Base-by-base conservation (phyloP, 2,888 invertebrate species). In the Lochmaea capreae region DNA sequence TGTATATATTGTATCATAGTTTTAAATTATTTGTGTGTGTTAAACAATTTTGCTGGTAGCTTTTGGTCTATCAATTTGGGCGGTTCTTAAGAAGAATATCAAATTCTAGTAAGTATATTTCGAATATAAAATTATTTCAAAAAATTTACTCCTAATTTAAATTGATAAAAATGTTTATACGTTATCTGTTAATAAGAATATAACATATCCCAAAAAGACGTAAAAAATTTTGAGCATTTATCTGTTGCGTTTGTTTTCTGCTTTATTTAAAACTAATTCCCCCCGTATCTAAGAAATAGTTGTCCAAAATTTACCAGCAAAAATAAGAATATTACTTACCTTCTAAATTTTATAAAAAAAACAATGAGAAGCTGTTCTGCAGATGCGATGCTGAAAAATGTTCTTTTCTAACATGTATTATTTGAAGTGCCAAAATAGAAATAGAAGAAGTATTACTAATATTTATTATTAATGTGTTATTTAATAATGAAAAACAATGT, bases 1-100 rank as follows among this genome's bases (percentile, higher is more conserved):
- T 70, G 70, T 70, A 70, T 70, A 70, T 70, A 70, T 54, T 70
- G 70, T 70, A 70, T 70, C 18, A 70, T 70, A 70, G 63, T 54
- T 70, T 18, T 14, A 39, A 61, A 33, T 49, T n/a, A 52, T 61
- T 61, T 61, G n/a, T 33, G 61, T 6, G 57, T 58, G 22, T 22
- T 18, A 46, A 61, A 26, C 10, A 39, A 39, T 67, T 67, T 61
- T 61, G 61, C 39, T 61, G 61, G 42, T 61, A 61, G 9, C n/a
- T 61, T 61, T 39, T n/a, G 2, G n/a, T 49, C 3, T n/a, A 8
- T 49, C 49, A n/a, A 49, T n/a, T 46, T 46, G 4, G n/a, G n/a
- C 8, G 8, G 33, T 39, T 39, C 8, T 39, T 39, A 39, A 9
- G 33, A 39, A 39, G 33, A 39, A 39, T 39, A 39, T 9, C 1